These are phyloP conservation scores for Paramuricea clavata DNA, from an alignment of 92 coral and sea anemone genomes.

Conservation along the genomic window DNA sequence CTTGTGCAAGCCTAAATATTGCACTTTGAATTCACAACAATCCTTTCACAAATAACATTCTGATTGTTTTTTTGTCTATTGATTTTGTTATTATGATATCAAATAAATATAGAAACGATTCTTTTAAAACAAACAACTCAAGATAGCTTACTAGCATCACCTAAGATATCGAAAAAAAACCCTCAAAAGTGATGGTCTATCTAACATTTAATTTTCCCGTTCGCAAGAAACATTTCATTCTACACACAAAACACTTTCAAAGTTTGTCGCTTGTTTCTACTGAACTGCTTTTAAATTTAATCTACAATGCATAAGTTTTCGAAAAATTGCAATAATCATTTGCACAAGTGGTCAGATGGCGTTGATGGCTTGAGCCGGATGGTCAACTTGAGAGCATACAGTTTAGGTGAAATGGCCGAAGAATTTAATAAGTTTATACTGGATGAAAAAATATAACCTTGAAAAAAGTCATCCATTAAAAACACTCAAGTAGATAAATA, in stretches of 20 bases:
- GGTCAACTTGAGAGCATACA: neutral
- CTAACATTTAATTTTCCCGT: neutral
- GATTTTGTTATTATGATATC: no score
- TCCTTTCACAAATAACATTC: no score
- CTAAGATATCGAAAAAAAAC: no score
- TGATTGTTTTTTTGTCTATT: no score
- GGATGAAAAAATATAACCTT: neutral
- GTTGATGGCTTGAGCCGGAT: neutral
- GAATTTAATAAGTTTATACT: neutral
- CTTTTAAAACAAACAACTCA: no score
- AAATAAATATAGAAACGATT: no score
- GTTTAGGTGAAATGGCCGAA: neutral
- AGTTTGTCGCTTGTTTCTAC: neutral
- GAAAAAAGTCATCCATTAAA: neutral
- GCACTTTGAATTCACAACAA: no score
- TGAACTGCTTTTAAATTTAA: neutral
- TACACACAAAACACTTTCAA: neutral
- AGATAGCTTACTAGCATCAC: no score
- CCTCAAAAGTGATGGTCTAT: no score
- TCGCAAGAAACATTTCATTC: neutral
- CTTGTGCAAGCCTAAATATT: no score
- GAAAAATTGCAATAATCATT: neutral
- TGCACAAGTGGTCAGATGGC: neutral
- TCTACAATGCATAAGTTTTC: conserved; percentile 9
- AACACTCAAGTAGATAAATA: neutral